Evolutionary conservation across 2,113 vertebrate genomes (phyloP), one percentile per base, ranked within the genome.

Genomic region (Amphiprion percula): DNA sequence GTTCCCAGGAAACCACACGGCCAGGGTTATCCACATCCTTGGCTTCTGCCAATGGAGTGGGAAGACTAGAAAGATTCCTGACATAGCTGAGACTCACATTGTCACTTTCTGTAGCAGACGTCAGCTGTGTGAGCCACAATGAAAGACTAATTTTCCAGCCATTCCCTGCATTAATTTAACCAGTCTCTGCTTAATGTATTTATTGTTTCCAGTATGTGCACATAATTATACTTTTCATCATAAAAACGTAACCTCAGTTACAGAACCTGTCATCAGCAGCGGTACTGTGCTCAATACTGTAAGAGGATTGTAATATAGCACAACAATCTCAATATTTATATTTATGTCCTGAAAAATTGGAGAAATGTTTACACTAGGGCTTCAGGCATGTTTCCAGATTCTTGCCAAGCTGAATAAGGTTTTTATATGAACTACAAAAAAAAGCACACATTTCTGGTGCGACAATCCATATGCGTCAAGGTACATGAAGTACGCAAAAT

Each of bases 21-120:
- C 62, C 83, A 76, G 63, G 83, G 68, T 39, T 75, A 81, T 64
- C 82, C 86, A 74, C 87, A 91, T 83, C 88, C 88, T 55, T 93
- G 91, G 92, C 88, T 91, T 67, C 71, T 92, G 83, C 92, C 89
- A 68, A 90, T 90, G 86, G 95, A 95, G 83, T 93, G 88, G 94
- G 94, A 95, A 87, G 95, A 95, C 88, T 95, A 93, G 80, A 85
- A 55, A 73, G 67, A 74, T 67, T 82, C 50, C 52, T 15, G 54
- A 39, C 50, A 69, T 83, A 63, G 70, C 33, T 64, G 55, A 77
- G 52, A 73, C 59, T 73, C 55, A 67, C 66, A 63, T 53, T 63
- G 79, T 87, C 62, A 46, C 33, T 83, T 87, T 82, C 9, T 71
- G 67, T 37, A 47, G 60, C 68, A 73, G 62, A 65, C 54, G 59